Conservation (phyloP, 2,113 vertebrate species). For the Scatophagus argus region DNA sequence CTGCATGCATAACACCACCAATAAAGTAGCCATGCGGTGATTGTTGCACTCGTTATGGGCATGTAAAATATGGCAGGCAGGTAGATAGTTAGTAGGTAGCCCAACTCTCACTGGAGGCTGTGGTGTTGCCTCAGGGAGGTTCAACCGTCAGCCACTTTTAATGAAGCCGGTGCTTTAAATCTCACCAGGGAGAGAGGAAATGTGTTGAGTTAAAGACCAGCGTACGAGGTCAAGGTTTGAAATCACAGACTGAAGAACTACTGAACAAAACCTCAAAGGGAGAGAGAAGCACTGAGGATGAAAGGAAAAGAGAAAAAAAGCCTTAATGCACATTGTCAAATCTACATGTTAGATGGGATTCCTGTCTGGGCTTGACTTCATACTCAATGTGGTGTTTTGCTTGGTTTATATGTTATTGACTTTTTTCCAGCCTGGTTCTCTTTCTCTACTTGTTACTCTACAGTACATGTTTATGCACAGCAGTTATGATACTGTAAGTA, state of each 20-base stretch:
- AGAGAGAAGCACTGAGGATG: background rate
- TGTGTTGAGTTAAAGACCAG: background rate
- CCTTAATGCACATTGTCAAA: background rate
- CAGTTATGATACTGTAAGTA: background rate
- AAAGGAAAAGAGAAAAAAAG: background rate
- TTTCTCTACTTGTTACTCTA: background rate
- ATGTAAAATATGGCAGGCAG: too few species aligned
- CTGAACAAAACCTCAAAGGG: slow-evolving; percentile 4
- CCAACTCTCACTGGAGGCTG: background rate
- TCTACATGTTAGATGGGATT: background rate
- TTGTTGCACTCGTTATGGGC: too few species aligned
- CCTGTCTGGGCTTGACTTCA: background rate
- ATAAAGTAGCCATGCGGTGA: too few species aligned
- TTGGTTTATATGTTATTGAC: background rate
- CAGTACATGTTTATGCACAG: background rate
- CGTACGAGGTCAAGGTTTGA: slow-evolving; percentile 5
- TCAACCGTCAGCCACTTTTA: background rate
- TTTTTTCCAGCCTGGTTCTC: background rate
- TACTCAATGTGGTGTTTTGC: background rate
- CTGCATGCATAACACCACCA: too few species aligned
- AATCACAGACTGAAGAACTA: background rate
- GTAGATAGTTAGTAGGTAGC: too few species aligned
- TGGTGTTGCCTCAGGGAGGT: background rate
- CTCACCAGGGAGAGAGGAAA: slow-evolving; percentile 10
- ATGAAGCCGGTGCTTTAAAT: slow-evolving; percentile 3